Evolutionary conservation across 1,140 invertebrate genomes (phyloP).

Genomic region (Amphibalanus amphitrite): DNA sequence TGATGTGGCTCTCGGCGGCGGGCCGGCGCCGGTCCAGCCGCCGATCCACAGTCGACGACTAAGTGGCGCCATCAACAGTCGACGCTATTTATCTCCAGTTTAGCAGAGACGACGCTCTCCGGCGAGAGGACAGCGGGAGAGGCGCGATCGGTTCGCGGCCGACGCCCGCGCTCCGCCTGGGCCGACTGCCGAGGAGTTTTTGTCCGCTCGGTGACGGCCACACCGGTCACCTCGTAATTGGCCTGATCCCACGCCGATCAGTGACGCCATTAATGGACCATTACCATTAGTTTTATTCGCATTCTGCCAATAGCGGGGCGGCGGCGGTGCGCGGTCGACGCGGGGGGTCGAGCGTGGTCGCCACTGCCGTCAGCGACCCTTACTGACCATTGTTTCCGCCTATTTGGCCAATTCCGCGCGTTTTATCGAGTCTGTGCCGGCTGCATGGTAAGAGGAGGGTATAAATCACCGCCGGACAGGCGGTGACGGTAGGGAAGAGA

Average conservation of each 20-base stretch:
- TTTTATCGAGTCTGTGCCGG: no score
- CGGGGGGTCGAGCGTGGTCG: no score
- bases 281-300: conserved; percentile 1
- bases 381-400: no score
- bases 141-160: no score
- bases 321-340: neutral
- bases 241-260: neutral
- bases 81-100: neutral
- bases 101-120: neutral
- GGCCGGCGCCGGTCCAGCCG: no score
- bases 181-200: neutral
- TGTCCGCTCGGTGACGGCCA: neutral
- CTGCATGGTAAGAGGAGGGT: neutral
- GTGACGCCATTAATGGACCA: neutral
- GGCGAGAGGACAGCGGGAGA: no score
- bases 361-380: no score
- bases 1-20: no score
- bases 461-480: neutral
- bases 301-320: neutral
- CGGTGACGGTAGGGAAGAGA: neutral
- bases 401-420: no score
- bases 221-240: neutral
- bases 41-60: neutral
- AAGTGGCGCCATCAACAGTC: neutral
- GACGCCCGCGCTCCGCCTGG: no score